These are phyloP conservation scores for Octonoba sinensis DNA, from an alignment of 2,888 invertebrate species.

Conservation along the genomic window DNA sequence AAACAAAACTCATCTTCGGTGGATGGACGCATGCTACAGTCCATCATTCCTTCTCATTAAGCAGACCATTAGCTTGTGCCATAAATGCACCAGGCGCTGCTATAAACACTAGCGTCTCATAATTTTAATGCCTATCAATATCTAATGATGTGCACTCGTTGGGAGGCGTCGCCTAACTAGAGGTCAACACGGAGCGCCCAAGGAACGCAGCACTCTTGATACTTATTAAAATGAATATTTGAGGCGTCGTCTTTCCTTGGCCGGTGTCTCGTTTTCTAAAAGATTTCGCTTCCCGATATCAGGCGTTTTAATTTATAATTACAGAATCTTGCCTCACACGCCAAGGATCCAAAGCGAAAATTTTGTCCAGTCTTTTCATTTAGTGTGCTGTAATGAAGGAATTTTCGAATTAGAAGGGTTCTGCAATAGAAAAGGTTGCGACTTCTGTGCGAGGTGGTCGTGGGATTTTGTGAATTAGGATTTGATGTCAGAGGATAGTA, in stretches of 20 bases:
- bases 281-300: slow-evolving; percentile 20
- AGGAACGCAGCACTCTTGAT: slow-evolving; percentile 32
- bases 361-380: slow-evolving; percentile 51
- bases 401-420: neutral
- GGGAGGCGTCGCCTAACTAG: slow-evolving; percentile 5
- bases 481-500: too few relatives aligned
- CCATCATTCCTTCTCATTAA: slow-evolving; percentile 46
- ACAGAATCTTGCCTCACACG: neutral
- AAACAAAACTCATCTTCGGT: slow-evolving; percentile 32
- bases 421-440: too few relatives aligned
- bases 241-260: neutral
- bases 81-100: slow-evolving; percentile 7
- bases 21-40: slow-evolving; percentile 18
- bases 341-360: neutral
- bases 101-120: slow-evolving; percentile 6
- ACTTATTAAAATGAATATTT: slow-evolving; percentile 62
- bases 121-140: slow-evolving; percentile 58
- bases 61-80: slow-evolving; percentile 29
- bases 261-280: slow-evolving; percentile 30
- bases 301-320: slow-evolving; percentile 57
- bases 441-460: too few relatives aligned
- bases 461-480: too few relatives aligned
- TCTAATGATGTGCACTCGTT: slow-evolving; percentile 54
- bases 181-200: slow-evolving; percentile 21
- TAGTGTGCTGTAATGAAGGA: slow-evolving; percentile 14